Percentiles rank a stretch among this genome's conserved stretches.
Conservation (phyloP, 2,888 invertebrate species). For the Epistrophe eligans region DNA sequence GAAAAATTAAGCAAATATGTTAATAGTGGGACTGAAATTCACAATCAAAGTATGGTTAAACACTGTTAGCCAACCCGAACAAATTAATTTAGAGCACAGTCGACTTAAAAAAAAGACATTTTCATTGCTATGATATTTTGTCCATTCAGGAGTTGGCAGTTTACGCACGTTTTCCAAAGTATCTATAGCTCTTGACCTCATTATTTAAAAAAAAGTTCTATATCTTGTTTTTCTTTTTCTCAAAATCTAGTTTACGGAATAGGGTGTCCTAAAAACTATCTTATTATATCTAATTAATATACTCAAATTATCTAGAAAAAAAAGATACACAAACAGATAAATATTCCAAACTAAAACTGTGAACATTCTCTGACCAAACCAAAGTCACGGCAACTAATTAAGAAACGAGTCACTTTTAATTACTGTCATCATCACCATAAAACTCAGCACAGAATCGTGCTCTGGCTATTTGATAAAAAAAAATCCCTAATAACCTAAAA, state of each 20-base stretch:
- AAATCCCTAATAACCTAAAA: conserved; percentile 42
- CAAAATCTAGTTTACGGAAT: neutral
- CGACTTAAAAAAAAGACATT: neutral
- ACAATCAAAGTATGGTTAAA: neutral
- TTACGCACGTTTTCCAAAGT: neutral
- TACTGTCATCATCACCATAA: conserved; percentile 65
- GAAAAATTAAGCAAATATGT: no score
- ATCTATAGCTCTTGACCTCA: neutral
- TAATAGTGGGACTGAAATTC: no score
- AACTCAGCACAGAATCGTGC: conserved; percentile 44
- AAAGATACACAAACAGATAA: conserved; percentile 10
- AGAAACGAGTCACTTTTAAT: conserved; percentile 56
- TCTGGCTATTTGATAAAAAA: conserved; percentile 30
- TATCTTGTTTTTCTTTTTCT: no score
- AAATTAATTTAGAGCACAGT: neutral
- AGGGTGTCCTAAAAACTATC: neutral
- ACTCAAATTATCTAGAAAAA: neutral
- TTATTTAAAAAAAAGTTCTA: no score
- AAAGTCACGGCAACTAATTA: conserved; percentile 64
- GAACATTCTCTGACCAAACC: conserved; percentile 23
- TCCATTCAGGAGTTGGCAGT: neutral
- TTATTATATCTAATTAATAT: neutral
- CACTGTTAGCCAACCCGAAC: neutral
- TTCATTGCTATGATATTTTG: neutral
- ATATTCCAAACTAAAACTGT: conserved; percentile 22